Evolutionary conservation across 2,888 invertebrate genomes (phyloP).

Genomic region (Hypercompe scribonia): DNA sequence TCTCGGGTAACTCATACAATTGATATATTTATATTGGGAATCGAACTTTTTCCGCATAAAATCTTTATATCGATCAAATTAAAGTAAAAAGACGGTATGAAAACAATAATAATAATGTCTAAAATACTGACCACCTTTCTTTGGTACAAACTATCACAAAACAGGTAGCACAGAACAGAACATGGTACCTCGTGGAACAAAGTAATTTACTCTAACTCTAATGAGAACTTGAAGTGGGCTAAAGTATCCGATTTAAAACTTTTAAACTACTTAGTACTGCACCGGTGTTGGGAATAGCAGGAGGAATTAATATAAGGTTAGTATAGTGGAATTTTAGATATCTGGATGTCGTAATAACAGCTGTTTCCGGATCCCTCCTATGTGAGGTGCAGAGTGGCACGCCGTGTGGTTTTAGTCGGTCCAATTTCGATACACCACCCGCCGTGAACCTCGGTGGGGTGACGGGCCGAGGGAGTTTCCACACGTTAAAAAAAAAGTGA

Average conservation of each 20-base stretch:
- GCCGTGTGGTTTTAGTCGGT: too few species aligned
- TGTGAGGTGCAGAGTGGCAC: too few species aligned
- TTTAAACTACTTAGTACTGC: not conserved
- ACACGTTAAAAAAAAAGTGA: too few species aligned
- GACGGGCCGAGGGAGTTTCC: too few species aligned
- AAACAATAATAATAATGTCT: not conserved
- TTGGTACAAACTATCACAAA: constrained; percentile 34
- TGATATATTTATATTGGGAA: not conserved
- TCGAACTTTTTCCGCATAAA: not conserved
- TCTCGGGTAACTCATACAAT: too few species aligned
- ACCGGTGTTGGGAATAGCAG: not conserved
- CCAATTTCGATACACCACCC: too few species aligned
- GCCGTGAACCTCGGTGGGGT: too few species aligned
- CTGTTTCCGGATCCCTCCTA: too few species aligned
- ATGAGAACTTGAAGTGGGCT: constrained; percentile 28
- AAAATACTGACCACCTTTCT: constrained; percentile 17
- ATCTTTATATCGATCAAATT: not conserved
- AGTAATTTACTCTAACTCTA: constrained; percentile 43
- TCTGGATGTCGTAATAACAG: too few species aligned
- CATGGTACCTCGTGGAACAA: constrained; percentile 26
- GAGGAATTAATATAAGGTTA: not conserved
- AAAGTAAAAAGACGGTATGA: not conserved
- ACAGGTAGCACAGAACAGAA: too few species aligned
- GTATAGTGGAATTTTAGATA: too few species aligned
- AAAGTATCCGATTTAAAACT: constrained; percentile 35